Evolutionary conservation across 2,888 invertebrate genomes (phyloP).

Genomic region (Andrena dorsata): DNA sequence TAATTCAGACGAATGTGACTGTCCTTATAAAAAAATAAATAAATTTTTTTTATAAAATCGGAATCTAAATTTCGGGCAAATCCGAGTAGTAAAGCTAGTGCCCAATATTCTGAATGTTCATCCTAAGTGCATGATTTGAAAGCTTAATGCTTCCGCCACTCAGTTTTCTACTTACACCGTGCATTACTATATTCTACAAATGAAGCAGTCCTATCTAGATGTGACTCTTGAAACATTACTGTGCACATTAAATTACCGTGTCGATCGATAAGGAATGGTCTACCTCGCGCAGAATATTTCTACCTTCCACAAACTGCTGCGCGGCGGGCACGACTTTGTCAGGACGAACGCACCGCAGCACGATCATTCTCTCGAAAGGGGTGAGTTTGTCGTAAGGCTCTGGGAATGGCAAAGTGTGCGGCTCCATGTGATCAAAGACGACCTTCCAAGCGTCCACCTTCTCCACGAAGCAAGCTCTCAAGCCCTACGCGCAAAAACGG

Average conservation of each 20-base stretch:
- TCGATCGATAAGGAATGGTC: not conserved
- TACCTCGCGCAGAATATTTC: not conserved
- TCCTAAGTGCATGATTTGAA: too few relatives aligned
- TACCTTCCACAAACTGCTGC: constrained; percentile 90
- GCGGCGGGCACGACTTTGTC: constrained; percentile 95
- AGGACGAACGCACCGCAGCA: constrained; percentile 93
- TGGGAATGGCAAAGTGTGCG: constrained; percentile 91
- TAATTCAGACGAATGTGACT: too few relatives aligned
- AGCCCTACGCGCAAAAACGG: constrained; percentile 84
- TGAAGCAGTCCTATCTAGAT: too few relatives aligned
- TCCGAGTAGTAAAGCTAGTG: not conserved
- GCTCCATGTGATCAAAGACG: constrained; percentile 91
- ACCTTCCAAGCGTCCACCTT: constrained; percentile 89
- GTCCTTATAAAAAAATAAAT: too few relatives aligned
- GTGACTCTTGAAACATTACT: not conserved
- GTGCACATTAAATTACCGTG: not conserved
- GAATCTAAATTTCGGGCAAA: too few relatives aligned
- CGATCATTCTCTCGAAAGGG: constrained; percentile 91
- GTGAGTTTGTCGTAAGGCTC: constrained; percentile 89
- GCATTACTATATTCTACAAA: too few relatives aligned
- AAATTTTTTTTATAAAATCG: too few relatives aligned
- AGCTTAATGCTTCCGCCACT: too few relatives aligned
- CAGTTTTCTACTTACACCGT: too few relatives aligned
- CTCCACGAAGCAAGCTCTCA: constrained; percentile 88
- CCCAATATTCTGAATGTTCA: not conserved